These are phyloP conservation scores for Oncorhynchus nerka DNA, from an alignment of 2,113 vertebrate genomes.

Conservation along the genomic window DNA sequence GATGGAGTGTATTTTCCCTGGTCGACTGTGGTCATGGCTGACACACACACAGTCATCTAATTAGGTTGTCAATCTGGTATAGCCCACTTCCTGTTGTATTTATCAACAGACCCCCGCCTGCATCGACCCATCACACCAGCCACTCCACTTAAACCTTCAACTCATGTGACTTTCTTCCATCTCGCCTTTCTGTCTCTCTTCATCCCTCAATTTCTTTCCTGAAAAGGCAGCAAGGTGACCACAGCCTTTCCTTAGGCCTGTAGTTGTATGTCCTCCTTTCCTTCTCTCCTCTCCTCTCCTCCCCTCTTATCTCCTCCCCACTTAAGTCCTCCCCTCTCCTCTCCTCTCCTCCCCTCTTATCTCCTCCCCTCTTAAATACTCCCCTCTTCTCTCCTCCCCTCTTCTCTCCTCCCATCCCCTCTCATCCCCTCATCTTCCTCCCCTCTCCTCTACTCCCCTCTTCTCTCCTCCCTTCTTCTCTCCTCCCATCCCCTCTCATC, in stretches of 20 bases:
- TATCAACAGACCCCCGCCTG: too few species aligned
- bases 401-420: slow-evolving; percentile 29
- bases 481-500: slow-evolving; percentile 16
- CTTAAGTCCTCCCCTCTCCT: neutral
- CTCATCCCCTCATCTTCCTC: neutral
- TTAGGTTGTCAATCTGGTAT: too few species aligned
- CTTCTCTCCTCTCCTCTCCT: neutral
- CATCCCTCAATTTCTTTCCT: neutral
- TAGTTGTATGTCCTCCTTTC: neutral
- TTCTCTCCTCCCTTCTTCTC: neutral
- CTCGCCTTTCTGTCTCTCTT: neutral
- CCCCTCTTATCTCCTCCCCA: slow-evolving; percentile 6
- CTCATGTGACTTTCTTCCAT: too few species aligned
- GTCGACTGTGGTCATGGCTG: too few species aligned
- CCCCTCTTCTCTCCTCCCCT: neutral
- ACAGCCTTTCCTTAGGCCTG: too few species aligned
- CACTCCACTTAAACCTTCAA: too few species aligned
- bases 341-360: slow-evolving; percentile 48
- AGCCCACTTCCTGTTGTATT: too few species aligned
- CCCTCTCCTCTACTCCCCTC: neutral
- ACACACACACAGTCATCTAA: too few species aligned
- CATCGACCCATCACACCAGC: too few species aligned
- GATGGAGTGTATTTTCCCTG: too few species aligned
- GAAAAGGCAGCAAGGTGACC: too few species aligned
- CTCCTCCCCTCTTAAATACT: neutral